phyloP scores from a whole-genome alignment of 2,888 invertebrate species.

The Bellardia pandia region DNA sequence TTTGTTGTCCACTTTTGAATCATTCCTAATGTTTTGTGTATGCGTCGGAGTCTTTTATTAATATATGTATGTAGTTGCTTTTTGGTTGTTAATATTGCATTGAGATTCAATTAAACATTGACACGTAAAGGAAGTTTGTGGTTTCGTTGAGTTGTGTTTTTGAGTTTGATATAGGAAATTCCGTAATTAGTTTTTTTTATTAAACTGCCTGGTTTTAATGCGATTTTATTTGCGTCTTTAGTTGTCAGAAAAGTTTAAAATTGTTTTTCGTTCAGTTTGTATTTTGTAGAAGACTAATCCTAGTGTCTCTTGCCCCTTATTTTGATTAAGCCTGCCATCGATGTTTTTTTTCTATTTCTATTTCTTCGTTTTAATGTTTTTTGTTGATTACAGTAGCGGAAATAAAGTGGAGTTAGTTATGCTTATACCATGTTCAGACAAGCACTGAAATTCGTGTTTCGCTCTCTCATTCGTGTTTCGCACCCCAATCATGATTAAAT shows the following conservation, averaged over 20 bases:
- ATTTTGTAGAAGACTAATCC: neutral
- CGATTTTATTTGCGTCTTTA: slow-evolving; percentile 36
- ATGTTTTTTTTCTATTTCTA: neutral
- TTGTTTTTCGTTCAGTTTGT: neutral
- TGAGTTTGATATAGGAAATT: slow-evolving; percentile 30
- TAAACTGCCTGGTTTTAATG: slow-evolving; percentile 39
- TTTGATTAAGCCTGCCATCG: slow-evolving; percentile 21
- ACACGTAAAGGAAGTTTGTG: neutral
- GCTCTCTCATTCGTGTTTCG: too few relatives aligned
- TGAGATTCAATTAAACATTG: neutral
- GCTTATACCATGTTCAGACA: too few relatives aligned
- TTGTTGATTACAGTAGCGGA: neutral
- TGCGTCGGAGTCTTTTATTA: neutral
- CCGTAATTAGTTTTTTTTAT: slow-evolving; percentile 50
- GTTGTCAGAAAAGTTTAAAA: slow-evolving; percentile 33
- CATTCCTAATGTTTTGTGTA: neutral
- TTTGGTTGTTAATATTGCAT: slow-evolving; percentile 5
- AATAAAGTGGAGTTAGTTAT: neutral
- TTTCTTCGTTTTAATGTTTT: neutral
- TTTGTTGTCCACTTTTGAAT: slow-evolving; percentile 21
- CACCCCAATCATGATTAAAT: too few relatives aligned
- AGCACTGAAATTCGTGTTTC: too few relatives aligned
- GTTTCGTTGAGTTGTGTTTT: slow-evolving; percentile 15
- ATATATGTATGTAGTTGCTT: neutral
- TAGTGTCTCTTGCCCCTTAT: slow-evolving; percentile 19